Conservation (phyloP, 2,797 vertebrate species). For the Darevskia nairensis region DNA sequence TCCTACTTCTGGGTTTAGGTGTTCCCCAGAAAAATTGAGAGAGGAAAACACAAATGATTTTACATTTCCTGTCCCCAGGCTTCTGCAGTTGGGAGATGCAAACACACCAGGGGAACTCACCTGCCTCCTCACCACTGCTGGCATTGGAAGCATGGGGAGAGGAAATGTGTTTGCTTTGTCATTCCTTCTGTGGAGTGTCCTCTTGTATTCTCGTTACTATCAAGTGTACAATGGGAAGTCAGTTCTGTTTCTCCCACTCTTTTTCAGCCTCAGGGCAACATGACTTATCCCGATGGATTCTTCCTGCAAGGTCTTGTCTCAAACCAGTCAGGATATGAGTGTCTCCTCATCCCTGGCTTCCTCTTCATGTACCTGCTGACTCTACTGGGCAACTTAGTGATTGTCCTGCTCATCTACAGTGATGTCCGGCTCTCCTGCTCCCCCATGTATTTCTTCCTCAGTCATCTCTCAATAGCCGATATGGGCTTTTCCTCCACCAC, state of each 20-base stretch:
- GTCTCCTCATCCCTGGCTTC: slow-evolving; percentile 48
- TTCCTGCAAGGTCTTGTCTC: slow-evolving; percentile 5
- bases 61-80: neutral
- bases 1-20: neutral
- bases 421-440: slow-evolving; percentile 36
- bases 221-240: neutral
- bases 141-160: no score
- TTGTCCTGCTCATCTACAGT: slow-evolving; percentile 42
- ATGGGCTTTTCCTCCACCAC: slow-evolving; percentile 58
- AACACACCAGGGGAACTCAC: neutral
- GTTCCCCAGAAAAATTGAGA: neutral
- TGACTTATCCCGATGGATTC: neutral
- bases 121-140: neutral
- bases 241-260: no score
- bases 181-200: neutral
- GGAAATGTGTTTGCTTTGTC: neutral
- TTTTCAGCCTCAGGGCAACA: neutral
- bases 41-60: neutral
- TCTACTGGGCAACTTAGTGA: slow-evolving; percentile 54
- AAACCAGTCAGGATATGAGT: neutral
- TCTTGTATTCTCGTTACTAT: neutral
- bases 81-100: neutral
- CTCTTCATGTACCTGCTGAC: slow-evolving; percentile 50
- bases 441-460: slow-evolving; percentile 65
- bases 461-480: slow-evolving; percentile 55